Evolutionary conservation across 2,888 invertebrate genomes (phyloP).

Genomic region (Syrista parreyssii): DNA sequence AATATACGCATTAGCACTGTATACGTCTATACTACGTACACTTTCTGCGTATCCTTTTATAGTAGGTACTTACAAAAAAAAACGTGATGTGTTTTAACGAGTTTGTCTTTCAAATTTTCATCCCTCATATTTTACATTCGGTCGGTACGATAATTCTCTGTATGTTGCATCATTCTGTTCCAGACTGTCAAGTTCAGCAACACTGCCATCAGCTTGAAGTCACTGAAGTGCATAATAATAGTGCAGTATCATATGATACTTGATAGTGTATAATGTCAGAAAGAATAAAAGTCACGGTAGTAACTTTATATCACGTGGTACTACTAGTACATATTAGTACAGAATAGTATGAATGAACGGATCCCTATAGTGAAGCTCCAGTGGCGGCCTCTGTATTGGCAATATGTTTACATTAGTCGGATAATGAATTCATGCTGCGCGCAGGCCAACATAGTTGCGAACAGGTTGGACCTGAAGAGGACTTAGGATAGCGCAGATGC

Average conservation of each 20-base stretch:
- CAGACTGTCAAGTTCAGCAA: background rate
- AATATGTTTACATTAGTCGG: constrained; percentile 65
- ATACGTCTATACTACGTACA: background rate
- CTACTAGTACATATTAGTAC: background rate
- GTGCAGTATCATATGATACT: background rate
- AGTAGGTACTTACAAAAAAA: background rate
- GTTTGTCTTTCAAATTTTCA: background rate
- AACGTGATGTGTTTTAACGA: background rate
- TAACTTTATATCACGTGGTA: background rate
- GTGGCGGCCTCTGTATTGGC: constrained; percentile 24
- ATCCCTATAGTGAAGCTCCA: background rate
- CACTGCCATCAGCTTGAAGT: background rate
- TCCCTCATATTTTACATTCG: background rate
- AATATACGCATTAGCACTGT: too few relatives aligned
- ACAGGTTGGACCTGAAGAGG: constrained; percentile 51
- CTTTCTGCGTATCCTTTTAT: background rate
- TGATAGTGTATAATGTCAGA: background rate
- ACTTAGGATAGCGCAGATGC: constrained; percentile 38
- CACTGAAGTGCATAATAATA: background rate
- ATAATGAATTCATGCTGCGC: constrained; percentile 62
- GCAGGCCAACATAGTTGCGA: constrained; percentile 49
- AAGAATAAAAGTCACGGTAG: background rate
- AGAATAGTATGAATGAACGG: background rate
- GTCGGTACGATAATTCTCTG: background rate
- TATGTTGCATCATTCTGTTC: background rate